Base-by-base conservation (phyloP, 2,888 invertebrate species). In the Ophraella communa region DNA sequence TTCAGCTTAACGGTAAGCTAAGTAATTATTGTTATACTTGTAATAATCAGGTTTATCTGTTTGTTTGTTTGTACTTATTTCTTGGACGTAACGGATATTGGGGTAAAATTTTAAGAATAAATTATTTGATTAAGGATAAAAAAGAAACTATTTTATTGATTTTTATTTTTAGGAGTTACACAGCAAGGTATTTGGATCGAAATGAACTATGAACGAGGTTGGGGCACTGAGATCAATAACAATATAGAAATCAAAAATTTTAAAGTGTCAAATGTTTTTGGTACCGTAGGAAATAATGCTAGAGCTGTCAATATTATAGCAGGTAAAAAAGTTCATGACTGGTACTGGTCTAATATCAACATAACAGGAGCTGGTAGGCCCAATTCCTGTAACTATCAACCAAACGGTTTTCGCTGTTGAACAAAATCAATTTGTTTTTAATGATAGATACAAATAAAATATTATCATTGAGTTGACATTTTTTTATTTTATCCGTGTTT, bases 151-250 rank as follows among this genome's bases (percentile, higher is more conserved):
- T n/a, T n/a, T n/a, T n/a, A 8, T 8, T n/a, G 7, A 11, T 44
- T 7, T 10, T 35, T 14, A n/a, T 24, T 59, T 60, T 27, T 20
- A 60, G 60, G 42, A 11, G 39, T 60, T 30, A 18, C 44, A 2
- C 52, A 52, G 33, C 52, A 52, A 44, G 60, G 60, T 23, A 30
- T 60, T 11, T 60, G 5, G 21, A 27, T 60, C 7, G 30, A 60
- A 52, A 60, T 60, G 60, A 52, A 60, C 27, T 60, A 8, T 14
- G n/a, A n/a, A n/a, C n/a, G n/a, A n/a, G 60, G 60, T 7, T 30
- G 42, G 10, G 7, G 5, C 3, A 52, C 52, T 10, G 42, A 52
- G 14, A 27, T 21, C 2, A 60, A 60, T 8, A 60, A 60, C 30
- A 60, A 60, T n/a, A 52, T 60, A 44, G 60, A 52, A 20, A 44